phyloP scores from a whole-genome alignment of 2,797 vertebrate species.

The Epinephelus coioides region DNA sequence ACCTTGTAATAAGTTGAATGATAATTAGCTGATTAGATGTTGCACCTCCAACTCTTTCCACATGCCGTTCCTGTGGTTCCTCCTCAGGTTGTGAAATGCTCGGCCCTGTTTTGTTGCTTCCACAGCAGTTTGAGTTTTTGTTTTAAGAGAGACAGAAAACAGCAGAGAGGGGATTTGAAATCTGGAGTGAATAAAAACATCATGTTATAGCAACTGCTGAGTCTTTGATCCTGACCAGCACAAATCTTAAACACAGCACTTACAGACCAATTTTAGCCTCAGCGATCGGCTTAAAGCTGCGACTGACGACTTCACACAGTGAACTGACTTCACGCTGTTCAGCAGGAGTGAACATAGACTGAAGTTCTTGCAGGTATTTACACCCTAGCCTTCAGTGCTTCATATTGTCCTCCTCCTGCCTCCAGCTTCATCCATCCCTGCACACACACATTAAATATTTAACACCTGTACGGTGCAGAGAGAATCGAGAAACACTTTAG shows the following conservation, averaged over 20 bases:
- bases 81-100: background rate
- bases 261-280: background rate
- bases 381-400: too few species aligned
- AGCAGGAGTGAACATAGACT: too few species aligned
- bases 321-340: background rate
- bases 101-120: background rate
- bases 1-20: too few species aligned
- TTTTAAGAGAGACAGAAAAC: background rate
- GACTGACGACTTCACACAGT: background rate
- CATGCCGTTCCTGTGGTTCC: background rate
- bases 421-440: too few species aligned
- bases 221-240: background rate
- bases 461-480: too few species aligned
- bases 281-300: background rate
- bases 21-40: too few species aligned
- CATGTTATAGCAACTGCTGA: background rate
- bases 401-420: too few species aligned
- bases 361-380: too few species aligned
- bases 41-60: background rate
- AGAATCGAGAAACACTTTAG: too few species aligned
- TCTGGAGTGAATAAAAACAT: background rate
- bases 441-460: too few species aligned
- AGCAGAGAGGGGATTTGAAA: background rate
- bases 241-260: background rate
- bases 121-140: background rate